Conservation (phyloP, 2,797 vertebrate species). For the Anisognathus igniventris region DNA sequence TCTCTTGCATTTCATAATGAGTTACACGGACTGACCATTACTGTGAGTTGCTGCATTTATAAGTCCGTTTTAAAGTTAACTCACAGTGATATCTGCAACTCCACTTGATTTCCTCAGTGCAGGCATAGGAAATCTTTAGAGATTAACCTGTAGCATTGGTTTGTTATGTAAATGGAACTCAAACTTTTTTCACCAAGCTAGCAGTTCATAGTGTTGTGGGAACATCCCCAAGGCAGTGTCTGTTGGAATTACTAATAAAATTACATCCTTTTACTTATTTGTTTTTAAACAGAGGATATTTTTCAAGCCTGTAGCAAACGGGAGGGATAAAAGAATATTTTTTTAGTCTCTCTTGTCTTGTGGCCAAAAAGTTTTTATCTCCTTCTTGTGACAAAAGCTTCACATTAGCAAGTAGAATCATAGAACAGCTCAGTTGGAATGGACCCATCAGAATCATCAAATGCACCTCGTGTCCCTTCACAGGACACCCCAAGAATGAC, state of each 20-base stretch:
- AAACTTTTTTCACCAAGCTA: neutral
- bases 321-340: neutral
- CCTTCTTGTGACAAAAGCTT: neutral
- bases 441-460: neutral
- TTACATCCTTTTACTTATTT: neutral
- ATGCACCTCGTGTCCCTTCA: neutral
- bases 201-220: neutral
- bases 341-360: neutral
- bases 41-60: neutral
- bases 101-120: neutral
- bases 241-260: neutral
- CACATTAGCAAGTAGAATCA: neutral
- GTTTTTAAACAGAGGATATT: neutral
- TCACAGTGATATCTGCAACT: neutral
- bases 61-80: neutral
- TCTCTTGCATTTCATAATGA: neutral
- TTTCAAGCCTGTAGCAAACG: neutral
- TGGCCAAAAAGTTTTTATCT: neutral
- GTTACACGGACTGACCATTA: neutral
- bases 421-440: neutral
- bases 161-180: neutral
- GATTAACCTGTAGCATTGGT: neutral
- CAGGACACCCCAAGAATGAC: neutral
- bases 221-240: neutral
- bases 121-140: neutral